phyloP scores from a whole-genome alignment of 2,797 vertebrate genomes.

The Anas bahamensis region DNA sequence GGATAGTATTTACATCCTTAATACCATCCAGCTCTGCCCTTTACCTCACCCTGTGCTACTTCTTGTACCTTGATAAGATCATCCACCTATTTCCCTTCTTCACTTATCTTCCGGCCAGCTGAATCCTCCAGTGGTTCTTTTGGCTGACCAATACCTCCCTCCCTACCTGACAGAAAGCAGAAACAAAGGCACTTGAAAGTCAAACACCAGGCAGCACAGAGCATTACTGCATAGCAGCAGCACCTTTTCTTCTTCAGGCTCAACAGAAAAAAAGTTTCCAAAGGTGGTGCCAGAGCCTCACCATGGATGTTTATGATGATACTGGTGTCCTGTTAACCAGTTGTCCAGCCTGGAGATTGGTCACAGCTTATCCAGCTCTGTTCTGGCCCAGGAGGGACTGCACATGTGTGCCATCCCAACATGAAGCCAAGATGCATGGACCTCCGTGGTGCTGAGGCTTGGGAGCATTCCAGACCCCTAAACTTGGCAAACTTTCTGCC shows the following conservation, averaged over 20 bases:
- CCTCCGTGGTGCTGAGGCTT: background rate
- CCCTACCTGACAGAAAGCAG: background rate
- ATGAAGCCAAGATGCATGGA: background rate
- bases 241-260: background rate
- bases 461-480: background rate
- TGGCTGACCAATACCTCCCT: background rate
- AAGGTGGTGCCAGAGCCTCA: background rate
- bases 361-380: background rate
- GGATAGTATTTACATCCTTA: background rate
- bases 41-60: background rate
- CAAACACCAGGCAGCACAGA: background rate
- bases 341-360: background rate
- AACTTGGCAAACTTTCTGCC: background rate
- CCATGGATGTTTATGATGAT: background rate
- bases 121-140: background rate
- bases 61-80: background rate
- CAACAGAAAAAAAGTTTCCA: background rate
- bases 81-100: background rate
- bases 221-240: background rate
- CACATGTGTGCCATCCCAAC: background rate
- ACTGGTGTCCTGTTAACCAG: background rate
- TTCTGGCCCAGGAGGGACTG: background rate
- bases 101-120: background rate
- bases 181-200: background rate
- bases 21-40: background rate